Evolutionary conservation across 2,113 vertebrate genomes (phyloP), one percentile per base, ranked within the genome.

Genomic region (Petromus typicus): DNA sequence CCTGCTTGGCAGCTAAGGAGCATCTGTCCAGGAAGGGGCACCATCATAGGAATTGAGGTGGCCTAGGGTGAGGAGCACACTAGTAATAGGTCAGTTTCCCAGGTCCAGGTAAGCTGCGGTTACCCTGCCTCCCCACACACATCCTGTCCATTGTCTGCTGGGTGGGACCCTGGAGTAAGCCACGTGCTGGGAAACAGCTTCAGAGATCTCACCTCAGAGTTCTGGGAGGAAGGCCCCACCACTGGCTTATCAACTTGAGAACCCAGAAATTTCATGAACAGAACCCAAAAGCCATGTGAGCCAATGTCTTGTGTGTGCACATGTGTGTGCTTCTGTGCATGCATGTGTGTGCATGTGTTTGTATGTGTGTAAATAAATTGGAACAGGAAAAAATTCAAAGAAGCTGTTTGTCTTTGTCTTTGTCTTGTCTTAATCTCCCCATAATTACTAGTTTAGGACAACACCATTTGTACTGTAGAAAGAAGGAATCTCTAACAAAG

Each of bases 381-480:
- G 66, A 23, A 8, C 37, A 40, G 48, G 37, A 76, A 75, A 40
- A 71, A 37, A 18, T 71, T 69, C 86, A 43, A 85, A 78, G 34
- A 79, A 61, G 11, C 3, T 57, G 14, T 57, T 3, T 57, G 14
- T 18, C 17, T 11, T 80, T 73, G 67, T 34, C 59, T 93, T 48
- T 71, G 25, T 75, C 48, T 94, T 85, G 34, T 66, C 14, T 40
- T 81, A 45, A 54, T 54, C 16, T 59, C 11, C 59, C 23, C 34
- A 37, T 2, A 30, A 12, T 91, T 48, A 45, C 59, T 37, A 79
- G 14, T n/a, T 94, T 22, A 93, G 40, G 84, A 12, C 61, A 75
- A 66, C 16, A 54, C 18, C 30, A 7, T 71, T 88, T 91, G 22
- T 61, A 78, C n/a, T 22, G 37, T 75, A 89, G 48, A 82, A 93